Percentiles rank a stretch among this genome's conserved stretches.
Conservation (phyloP, 2,113 vertebrate species). For the Ovibos moschatus region DNA sequence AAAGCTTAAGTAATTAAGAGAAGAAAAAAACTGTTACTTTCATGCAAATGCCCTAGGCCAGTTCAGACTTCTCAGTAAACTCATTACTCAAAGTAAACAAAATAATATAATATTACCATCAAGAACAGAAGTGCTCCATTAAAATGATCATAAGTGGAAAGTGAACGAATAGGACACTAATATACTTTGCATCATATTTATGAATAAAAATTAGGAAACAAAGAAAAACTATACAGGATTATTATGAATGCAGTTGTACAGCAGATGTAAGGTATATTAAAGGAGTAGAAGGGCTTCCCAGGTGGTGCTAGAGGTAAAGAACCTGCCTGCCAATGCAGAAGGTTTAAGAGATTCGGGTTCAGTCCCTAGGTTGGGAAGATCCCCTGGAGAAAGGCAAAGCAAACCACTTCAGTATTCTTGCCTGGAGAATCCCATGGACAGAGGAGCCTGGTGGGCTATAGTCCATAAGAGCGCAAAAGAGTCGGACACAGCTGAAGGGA, state of each 20-base stretch:
- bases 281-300: background rate
- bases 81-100: background rate
- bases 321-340: background rate
- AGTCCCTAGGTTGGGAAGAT: background rate
- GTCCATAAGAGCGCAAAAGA: background rate
- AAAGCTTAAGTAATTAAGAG: background rate
- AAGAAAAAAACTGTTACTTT: background rate
- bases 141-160: background rate
- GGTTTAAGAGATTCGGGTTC: background rate
- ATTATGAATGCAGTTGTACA: background rate
- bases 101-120: background rate
- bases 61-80: background rate
- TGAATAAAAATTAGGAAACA: background rate
- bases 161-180: background rate
- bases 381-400: background rate
- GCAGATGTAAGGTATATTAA: background rate
- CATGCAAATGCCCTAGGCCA: background rate
- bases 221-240: background rate
- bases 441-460: background rate
- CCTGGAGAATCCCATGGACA: background rate
- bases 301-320: background rate
- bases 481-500: background rate
- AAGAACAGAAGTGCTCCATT: background rate
- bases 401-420: background rate
- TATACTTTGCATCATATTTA: background rate